phyloP scores from a whole-genome alignment of 2,113 vertebrate species.

The human (Homo sapiens) region GRCh38 chr11:41014001-41014500 shows the following conservation, averaged over 20 bases:
- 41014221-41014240: background rate
- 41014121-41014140: no score
- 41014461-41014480: background rate
- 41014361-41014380: background rate
- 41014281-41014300: background rate
- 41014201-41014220: no score
- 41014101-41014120: no score
- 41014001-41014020: no score
- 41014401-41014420: background rate
- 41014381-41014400: rapidly evolving
- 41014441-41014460: rapidly evolving
- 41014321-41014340: background rate
- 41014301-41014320: background rate
- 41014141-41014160: background rate
- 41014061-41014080: no score
- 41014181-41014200: background rate
- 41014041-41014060: no score
- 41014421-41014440: background rate
- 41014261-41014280: background rate
- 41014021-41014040: no score
- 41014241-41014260: background rate
- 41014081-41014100: background rate
- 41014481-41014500: background rate
- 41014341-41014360: background rate
- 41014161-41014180: background rate